phyloP scores from a whole-genome alignment of 2,888 invertebrate species.

The Itoplectis maculator region DNA sequence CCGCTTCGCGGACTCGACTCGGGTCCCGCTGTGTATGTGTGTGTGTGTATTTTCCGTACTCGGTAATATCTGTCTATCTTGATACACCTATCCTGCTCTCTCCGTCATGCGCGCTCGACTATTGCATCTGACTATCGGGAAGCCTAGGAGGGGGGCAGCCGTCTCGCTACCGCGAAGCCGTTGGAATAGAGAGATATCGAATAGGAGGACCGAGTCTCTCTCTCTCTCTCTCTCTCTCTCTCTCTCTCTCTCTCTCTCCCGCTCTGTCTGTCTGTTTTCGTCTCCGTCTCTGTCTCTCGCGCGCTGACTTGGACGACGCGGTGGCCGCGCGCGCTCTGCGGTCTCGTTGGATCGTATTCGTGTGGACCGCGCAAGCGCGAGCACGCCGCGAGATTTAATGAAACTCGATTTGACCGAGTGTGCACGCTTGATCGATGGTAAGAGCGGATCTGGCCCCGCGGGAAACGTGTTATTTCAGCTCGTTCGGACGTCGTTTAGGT shows the following conservation, averaged over 20 bases:
- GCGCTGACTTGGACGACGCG: too few relatives aligned
- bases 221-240: too few relatives aligned
- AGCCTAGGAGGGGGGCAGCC: background rate
- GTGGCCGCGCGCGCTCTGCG: constrained; percentile 59
- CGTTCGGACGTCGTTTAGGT: constrained; percentile 4
- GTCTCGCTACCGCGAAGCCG: constrained; percentile 17
- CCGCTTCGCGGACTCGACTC: constrained; percentile 31
- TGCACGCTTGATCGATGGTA: constrained; percentile 56
- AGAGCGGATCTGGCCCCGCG: constrained; percentile 10
- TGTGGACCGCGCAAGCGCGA: constrained; percentile 53
- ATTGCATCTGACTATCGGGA: constrained; percentile 37
- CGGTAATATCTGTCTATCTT: constrained; percentile 61
- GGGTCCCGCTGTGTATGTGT: constrained; percentile 18
- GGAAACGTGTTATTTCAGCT: constrained; percentile 16
- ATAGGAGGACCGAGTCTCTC: constrained; percentile 34
- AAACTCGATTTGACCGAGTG: constrained; percentile 62
- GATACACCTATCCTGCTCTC: constrained; percentile 57
- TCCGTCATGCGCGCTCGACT: constrained; percentile 41
- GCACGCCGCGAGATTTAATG: constrained; percentile 58
- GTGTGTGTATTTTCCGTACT: constrained; percentile 49
- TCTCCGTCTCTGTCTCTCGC: too few relatives aligned
- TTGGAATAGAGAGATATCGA: constrained; percentile 63
- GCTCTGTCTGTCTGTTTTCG: too few relatives aligned
- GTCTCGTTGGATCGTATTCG: constrained; percentile 60
- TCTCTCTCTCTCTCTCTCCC: too few relatives aligned